Conservation (phyloP, 2,113 vertebrate species). For the Hoplias malabaricus region DNA sequence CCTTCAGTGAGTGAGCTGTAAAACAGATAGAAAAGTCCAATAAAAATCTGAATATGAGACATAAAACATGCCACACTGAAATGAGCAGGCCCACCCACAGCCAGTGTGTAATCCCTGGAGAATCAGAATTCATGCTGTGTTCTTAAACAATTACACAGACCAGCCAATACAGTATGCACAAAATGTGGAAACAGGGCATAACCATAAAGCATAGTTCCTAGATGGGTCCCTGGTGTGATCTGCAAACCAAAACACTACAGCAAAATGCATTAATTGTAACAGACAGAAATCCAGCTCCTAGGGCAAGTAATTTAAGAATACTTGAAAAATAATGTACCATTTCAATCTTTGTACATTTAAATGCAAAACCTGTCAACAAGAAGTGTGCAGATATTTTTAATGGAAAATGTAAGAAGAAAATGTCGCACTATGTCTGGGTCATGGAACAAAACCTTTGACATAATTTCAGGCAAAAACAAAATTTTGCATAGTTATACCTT, state of each 20-base stretch:
- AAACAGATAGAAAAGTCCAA: conserved; percentile 48
- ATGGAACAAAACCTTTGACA: too few species aligned
- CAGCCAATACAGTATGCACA: conserved; percentile 10
- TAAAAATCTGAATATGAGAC: not conserved
- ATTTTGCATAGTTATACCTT: too few species aligned
- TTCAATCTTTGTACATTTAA: not conserved
- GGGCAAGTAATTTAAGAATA: not conserved
- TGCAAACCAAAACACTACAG: not conserved
- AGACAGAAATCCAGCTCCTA: not conserved
- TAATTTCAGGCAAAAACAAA: too few species aligned
- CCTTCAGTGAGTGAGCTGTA: conserved; percentile 93
- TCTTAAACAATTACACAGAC: not conserved
- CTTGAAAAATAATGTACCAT: not conserved
- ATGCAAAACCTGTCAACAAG: too few species aligned
- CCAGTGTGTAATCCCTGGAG: conserved; percentile 22
- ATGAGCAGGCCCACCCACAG: conserved; percentile 23
- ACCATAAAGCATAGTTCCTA: conserved; percentile 28
- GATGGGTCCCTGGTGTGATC: not conserved
- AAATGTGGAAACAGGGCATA: conserved; percentile 27
- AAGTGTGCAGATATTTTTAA: too few species aligned
- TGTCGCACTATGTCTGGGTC: too few species aligned
- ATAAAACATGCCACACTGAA: not conserved
- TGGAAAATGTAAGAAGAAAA: too few species aligned
- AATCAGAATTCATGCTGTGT: conserved; percentile 2
- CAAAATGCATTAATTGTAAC: not conserved